Percentiles rank a stretch among this genome's conserved stretches.
phyloP scores from a whole-genome alignment of 2,113 vertebrate species.

The Sinosuthora webbiana region DNA sequence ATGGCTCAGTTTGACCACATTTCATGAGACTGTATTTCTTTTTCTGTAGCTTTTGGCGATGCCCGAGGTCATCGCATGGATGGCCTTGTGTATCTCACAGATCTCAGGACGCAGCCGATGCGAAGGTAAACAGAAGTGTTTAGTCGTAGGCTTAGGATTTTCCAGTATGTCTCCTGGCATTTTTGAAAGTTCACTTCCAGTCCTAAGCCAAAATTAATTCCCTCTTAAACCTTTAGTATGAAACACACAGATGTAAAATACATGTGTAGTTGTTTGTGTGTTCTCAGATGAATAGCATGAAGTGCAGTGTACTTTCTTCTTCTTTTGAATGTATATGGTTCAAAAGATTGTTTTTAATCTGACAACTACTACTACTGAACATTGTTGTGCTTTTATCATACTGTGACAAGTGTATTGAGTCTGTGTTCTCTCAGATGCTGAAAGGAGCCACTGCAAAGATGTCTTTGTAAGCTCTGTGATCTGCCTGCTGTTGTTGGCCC shows the following conservation, averaged over 20 bases:
- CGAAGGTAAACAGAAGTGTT: conserved; percentile 64
- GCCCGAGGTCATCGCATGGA: conserved; percentile 72
- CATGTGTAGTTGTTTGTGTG: not conserved
- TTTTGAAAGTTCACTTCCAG: not conserved
- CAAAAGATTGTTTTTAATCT: not conserved
- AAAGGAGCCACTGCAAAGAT: not conserved
- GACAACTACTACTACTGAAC: not conserved
- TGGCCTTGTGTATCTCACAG: conserved; percentile 67
- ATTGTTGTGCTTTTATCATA: not conserved
- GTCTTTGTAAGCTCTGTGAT: not conserved
- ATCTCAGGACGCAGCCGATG: conserved; percentile 71
- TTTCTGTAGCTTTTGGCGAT: conserved; percentile 67
- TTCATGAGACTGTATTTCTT: not conserved
- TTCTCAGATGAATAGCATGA: not conserved
- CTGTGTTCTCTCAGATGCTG: not conserved
- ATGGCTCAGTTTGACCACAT: not conserved
- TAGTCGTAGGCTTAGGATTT: not conserved
- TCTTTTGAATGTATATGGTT: not conserved
- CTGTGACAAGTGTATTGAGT: not conserved
- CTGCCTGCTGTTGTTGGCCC: not conserved
- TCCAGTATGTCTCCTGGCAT: not conserved
- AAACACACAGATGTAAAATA: not conserved
- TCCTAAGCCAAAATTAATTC: not conserved
- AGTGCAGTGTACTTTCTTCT: not conserved
- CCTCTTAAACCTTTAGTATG: not conserved